Evolutionary conservation across 1,140 invertebrate species (phyloP).

Genomic region (Rhizoglyphus robini): DNA sequence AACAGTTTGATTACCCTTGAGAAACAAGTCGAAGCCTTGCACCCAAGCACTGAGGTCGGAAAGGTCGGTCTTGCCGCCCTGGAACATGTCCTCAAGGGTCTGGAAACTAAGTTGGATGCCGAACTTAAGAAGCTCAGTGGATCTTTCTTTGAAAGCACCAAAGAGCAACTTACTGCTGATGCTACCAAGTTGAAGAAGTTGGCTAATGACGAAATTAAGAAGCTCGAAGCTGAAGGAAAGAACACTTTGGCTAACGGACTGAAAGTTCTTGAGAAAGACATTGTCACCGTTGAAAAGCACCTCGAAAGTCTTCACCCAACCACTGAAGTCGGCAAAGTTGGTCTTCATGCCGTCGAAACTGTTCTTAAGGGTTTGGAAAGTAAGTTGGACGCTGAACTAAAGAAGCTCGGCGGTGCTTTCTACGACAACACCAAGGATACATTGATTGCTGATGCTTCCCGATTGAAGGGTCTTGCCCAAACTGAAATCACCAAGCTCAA

Average conservation of each 20-base stretch:
- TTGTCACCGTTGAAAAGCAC: not conserved
- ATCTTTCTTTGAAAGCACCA: not conserved
- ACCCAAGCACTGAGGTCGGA: not conserved
- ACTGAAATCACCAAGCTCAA: no score
- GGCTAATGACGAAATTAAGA: slow-evolving; percentile 1
- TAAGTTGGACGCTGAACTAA: not conserved
- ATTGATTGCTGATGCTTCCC: no score
- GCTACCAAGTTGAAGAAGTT: not conserved
- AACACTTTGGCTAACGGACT: not conserved
- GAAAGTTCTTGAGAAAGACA: not conserved
- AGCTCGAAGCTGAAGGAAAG: not conserved
- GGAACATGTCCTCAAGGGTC: not conserved
- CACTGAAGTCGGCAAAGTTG: not conserved
- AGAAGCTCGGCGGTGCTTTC: not conserved
- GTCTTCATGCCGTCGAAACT: not conserved
- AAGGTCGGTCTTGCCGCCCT: not conserved
- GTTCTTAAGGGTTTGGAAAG: not conserved
- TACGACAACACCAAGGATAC: no score
- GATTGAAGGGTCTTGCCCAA: no score
- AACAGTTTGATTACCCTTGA: not conserved
- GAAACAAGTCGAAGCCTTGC: not conserved
- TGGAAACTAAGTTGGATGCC: not conserved
- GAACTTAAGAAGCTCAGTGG: not conserved
- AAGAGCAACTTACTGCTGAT: not conserved
- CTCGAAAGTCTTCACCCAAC: not conserved